Conservation (phyloP, 2,888 invertebrate genomes). For the Lasioglossum villosulum region DNA sequence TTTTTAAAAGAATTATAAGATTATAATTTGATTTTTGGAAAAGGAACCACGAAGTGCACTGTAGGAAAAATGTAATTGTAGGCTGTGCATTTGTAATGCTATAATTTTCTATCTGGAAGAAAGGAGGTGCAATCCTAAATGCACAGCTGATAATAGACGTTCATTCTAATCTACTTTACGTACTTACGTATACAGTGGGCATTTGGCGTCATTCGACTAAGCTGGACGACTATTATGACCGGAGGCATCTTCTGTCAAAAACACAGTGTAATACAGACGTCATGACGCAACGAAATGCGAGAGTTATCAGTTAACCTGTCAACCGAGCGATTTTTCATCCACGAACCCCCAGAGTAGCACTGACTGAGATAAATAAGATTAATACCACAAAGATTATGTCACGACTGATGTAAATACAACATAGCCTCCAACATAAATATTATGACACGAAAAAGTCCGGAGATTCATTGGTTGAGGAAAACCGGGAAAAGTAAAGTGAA, state of each 20-base stretch:
- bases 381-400: conserved; percentile 7
- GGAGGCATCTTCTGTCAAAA: background rate
- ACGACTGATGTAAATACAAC: background rate
- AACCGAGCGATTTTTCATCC: conserved; percentile 3
- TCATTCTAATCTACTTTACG: background rate
- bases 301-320: conserved; percentile 8
- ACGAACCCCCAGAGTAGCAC: background rate
- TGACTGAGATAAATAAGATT: background rate
- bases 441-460: background rate
- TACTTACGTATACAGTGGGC: background rate
- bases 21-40: background rate
- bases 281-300: background rate
- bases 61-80: no score
- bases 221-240: background rate
- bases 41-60: no score
- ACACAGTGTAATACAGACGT: background rate
- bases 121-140: no score
- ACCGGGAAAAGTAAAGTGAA: background rate
- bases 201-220: background rate
- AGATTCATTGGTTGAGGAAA: no score
- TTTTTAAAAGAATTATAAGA: background rate
- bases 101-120: background rate
- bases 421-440: background rate
- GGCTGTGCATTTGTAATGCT: background rate
- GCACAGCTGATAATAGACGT: background rate